phyloP scores from a whole-genome alignment of 2,113 vertebrate genomes.

The Phrynocephalus versicolor region DNA sequence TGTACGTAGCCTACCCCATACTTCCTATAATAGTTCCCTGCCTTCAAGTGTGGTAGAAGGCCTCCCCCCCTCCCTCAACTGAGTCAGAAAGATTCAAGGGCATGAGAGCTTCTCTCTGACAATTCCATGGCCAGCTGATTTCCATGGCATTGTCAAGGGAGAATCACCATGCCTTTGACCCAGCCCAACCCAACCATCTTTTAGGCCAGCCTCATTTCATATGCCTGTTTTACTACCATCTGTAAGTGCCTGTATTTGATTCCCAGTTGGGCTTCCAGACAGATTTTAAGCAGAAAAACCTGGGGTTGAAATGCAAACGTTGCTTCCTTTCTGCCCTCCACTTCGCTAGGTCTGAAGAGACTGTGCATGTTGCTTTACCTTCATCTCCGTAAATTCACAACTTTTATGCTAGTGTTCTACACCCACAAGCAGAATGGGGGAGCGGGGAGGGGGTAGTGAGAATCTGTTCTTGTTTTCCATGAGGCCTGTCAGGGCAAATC shows the following conservation, averaged over 20 bases:
- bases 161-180: too few species aligned
- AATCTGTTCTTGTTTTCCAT: background rate
- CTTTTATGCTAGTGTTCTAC: background rate
- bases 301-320: background rate
- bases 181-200: background rate
- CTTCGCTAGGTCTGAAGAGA: background rate
- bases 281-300: background rate
- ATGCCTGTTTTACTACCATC: background rate
- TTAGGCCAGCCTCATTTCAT: background rate
- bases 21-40: background rate
- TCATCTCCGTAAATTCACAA: background rate
- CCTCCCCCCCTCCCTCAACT: background rate
- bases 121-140: too few species aligned
- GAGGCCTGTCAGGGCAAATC: conserved; percentile 53
- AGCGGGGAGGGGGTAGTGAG: too few species aligned
- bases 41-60: background rate
- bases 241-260: background rate
- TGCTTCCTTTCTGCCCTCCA: background rate
- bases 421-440: conserved; percentile 20
- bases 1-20: background rate
- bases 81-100: background rate
- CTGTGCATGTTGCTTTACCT: background rate
- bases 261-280: background rate
- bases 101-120: background rate
- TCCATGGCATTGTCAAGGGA: too few species aligned